Percentiles rank a stretch among this genome's conserved stretches.
Conservation (phyloP, 2,797 vertebrate species). For the Enteromius radiatus region DNA sequence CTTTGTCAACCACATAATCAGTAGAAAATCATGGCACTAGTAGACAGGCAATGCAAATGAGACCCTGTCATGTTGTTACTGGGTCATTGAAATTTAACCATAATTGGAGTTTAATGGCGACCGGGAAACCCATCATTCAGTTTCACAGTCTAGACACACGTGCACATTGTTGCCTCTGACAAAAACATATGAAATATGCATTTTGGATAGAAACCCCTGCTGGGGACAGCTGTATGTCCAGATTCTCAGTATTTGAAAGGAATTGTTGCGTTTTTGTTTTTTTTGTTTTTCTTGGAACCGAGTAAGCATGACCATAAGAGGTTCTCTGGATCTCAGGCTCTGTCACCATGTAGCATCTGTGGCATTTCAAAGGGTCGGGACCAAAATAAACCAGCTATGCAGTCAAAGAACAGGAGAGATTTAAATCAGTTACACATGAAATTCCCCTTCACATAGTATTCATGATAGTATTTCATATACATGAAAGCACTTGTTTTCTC, state of each 20-base stretch:
- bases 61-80: slow-evolving; percentile 7
- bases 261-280: no score
- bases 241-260: background rate
- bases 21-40: background rate
- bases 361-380: slow-evolving; percentile 20
- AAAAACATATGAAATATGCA: background rate
- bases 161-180: background rate
- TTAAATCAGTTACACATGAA: slow-evolving; percentile 28
- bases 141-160: background rate
- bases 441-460: slow-evolving; percentile 9
- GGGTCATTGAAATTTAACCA: slow-evolving; percentile 12
- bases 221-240: background rate
- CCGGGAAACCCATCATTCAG: background rate
- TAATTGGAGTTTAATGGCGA: slow-evolving; percentile 7
- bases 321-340: background rate
- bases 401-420: background rate
- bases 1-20: background rate
- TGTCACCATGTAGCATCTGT: slow-evolving; percentile 5
- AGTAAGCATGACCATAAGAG: slow-evolving; percentile 10
- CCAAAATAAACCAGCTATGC: slow-evolving; percentile 35
- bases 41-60: background rate
- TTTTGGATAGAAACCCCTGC: background rate
- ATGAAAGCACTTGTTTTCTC: background rate
- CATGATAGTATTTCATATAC: no score
- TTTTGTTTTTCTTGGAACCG: background rate